A percentile compares a stretch with the other conserved stretches of the same genome.
Conservation (phyloP, 2,113 vertebrate species). For the Litocranius walleri region DNA sequence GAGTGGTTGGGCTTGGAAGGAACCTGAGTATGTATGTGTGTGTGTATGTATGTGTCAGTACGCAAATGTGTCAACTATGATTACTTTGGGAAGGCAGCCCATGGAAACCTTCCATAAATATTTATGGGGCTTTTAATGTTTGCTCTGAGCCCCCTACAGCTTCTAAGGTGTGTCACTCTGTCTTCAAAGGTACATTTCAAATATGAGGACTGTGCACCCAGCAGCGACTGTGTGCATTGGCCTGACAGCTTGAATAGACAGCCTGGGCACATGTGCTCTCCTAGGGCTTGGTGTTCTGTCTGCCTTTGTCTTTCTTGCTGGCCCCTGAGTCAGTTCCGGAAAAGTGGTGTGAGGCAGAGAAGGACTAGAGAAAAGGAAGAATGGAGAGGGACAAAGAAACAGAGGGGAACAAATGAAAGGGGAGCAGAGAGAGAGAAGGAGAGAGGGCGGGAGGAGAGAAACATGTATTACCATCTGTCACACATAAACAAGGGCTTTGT, state of each 20-base stretch:
- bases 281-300: neutral
- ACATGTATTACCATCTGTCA: slow-evolving; percentile 43
- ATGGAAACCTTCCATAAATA: neutral
- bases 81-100: neutral
- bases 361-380: neutral
- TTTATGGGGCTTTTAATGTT: slow-evolving; percentile 9
- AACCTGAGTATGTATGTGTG: neutral
- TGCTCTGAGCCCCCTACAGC: neutral
- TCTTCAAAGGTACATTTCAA: slow-evolving; percentile 6
- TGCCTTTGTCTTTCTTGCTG: neutral
- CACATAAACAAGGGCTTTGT: slow-evolving; percentile 70
- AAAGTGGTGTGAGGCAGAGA: neutral
- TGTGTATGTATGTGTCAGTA: rapidly evolving
- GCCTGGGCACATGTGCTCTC: neutral
- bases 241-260: neutral
- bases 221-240: neutral
- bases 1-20: neutral
- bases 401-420: neutral
- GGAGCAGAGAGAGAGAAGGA: neutral
- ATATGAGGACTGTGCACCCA: neutral
- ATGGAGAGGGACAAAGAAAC: neutral
- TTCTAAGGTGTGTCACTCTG: neutral
- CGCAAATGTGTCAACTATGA: neutral
- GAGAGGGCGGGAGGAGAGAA: neutral
- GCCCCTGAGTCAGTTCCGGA: neutral